phyloP scores from a whole-genome alignment of 2,888 invertebrate genomes.

The Toxonevra muliebris region DNA sequence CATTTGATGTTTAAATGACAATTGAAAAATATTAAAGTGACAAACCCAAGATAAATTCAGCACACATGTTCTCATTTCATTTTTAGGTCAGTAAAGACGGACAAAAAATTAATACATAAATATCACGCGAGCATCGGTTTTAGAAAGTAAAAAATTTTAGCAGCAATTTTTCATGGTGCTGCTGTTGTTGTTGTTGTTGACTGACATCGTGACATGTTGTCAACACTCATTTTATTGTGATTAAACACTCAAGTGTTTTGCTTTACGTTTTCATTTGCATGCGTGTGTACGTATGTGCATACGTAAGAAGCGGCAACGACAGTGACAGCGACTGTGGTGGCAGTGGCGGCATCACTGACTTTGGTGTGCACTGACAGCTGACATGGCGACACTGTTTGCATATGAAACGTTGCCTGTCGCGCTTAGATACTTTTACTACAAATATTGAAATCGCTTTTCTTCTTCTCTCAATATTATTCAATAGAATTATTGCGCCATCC shows the following conservation, averaged over 20 bases:
- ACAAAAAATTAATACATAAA: too few relatives aligned
- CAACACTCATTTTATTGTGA: constrained; percentile 29
- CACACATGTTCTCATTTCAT: too few relatives aligned
- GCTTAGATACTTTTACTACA: neutral
- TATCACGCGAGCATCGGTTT: too few relatives aligned
- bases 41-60: too few relatives aligned
- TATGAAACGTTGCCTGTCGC: constrained; percentile 24
- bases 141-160: too few relatives aligned
- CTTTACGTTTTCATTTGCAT: neutral
- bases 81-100: too few relatives aligned
- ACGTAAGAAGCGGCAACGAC: constrained; percentile 13
- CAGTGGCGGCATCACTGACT: constrained; percentile 16
- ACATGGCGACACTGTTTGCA: constrained; percentile 44
- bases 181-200: neutral
- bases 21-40: too few relatives aligned
- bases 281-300: neutral
- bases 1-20: too few relatives aligned
- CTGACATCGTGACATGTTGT: constrained; percentile 31
- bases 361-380: constrained; percentile 40
- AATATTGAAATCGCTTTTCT: neutral
- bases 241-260: constrained; percentile 26
- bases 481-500: constrained; percentile 10
- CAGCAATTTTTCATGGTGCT: too few relatives aligned
- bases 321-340: constrained; percentile 20
- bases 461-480: constrained; percentile 22